phyloP scores from a whole-genome alignment of 1,140 invertebrate species.

The Pseudomyrmex flavicornis region DNA sequence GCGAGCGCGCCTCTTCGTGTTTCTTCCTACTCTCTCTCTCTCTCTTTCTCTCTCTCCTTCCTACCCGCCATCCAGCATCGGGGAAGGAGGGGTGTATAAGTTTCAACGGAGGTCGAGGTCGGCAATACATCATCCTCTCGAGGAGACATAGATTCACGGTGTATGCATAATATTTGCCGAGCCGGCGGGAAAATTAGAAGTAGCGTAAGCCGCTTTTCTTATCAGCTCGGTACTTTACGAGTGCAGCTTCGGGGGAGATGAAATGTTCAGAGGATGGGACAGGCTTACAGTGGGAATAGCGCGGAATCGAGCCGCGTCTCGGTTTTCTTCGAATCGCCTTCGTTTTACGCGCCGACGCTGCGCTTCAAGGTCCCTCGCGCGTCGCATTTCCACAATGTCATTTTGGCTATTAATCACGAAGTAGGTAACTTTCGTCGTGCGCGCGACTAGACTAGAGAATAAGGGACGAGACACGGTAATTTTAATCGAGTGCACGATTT shows the following conservation, averaged over 20 bases:
- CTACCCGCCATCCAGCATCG: slow-evolving; percentile 49
- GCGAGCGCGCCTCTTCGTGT: slow-evolving; percentile 38
- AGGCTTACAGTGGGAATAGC: slow-evolving; percentile 47
- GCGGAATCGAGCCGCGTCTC: neutral
- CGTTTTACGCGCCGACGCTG: neutral
- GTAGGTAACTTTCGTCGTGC: neutral
- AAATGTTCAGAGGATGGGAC: slow-evolving; percentile 58
- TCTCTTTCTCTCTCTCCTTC: slow-evolving; percentile 21
- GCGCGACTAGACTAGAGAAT: neutral
- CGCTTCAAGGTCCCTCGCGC: neutral
- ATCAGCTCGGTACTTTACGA: slow-evolving; percentile 80
- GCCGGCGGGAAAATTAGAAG: slow-evolving; percentile 83
- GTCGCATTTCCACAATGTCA: slow-evolving; percentile 20
- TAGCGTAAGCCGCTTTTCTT: slow-evolving; percentile 83
- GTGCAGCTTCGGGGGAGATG: slow-evolving; percentile 64
- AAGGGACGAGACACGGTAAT: neutral
- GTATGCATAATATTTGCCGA: slow-evolving; percentile 83
- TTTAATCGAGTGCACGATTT: slow-evolving; percentile 27
- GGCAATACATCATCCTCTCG: slow-evolving; percentile 80
- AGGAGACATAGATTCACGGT: slow-evolving; percentile 82
- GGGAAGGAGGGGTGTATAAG: slow-evolving; percentile 69
- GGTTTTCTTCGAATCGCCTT: slow-evolving; percentile 20
- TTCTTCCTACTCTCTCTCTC: slow-evolving; percentile 46
- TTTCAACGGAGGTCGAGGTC: slow-evolving; percentile 81
- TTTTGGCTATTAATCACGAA: slow-evolving; percentile 34